These are phyloP conservation scores for Manis crassicaudata DNA, from an alignment of 2,797 vertebrate species.

Conservation along the genomic window DNA sequence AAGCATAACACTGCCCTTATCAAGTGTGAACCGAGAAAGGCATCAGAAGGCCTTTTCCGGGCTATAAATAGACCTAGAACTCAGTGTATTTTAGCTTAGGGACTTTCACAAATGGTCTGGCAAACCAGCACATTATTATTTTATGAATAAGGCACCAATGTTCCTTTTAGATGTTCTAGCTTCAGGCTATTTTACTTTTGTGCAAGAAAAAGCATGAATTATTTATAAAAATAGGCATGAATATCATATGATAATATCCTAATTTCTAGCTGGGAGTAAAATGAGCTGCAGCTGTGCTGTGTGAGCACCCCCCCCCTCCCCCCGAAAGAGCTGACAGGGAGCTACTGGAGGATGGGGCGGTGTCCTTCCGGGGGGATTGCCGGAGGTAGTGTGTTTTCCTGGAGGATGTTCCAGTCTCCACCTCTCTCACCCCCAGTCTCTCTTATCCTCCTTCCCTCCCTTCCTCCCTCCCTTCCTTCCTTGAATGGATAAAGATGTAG, in stretches of 20 bases:
- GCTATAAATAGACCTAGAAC: conserved; percentile 56
- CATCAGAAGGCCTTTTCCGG: not conserved
- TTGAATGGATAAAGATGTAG: too few relatives aligned
- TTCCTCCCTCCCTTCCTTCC: not conserved
- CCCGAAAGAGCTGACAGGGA: not conserved
- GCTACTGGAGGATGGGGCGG: not conserved
- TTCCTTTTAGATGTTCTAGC: conserved; percentile 67
- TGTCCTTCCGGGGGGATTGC: not conserved
- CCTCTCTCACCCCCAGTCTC: not conserved
- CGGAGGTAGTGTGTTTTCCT: not conserved
- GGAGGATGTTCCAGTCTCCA: not conserved
- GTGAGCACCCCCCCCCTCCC: not conserved
- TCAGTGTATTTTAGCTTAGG: conserved; percentile 31
- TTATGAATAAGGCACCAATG: conserved; percentile 73
- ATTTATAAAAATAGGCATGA: conserved; percentile 68
- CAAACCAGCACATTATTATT: conserved; percentile 67
- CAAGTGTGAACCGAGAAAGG: conserved; percentile 27
- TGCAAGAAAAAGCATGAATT: conserved; percentile 68
- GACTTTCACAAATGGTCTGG: conserved; percentile 62
- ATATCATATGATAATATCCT: conserved; percentile 52
- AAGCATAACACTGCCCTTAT: conserved; percentile 17
- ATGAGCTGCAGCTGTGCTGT: conserved; percentile 36
- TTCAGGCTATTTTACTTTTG: conserved; percentile 66
- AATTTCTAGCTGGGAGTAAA: conserved; percentile 29
- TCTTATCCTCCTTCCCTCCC: not conserved